Conservation (phyloP, 1,140 invertebrate genomes). For the Anoplolepis gracilipes region DNA sequence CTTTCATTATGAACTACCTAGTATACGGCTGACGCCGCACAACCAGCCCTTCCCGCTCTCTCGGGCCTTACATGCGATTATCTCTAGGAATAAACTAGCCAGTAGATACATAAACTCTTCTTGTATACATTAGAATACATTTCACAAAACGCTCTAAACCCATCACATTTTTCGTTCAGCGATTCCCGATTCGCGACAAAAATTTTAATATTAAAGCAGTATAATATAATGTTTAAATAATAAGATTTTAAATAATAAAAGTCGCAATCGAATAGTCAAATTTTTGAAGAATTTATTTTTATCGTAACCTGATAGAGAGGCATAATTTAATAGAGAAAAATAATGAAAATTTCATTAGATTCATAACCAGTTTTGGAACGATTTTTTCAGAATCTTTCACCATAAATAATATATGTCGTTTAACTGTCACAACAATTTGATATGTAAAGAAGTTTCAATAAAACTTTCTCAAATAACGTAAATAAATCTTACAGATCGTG, state of each 20-base stretch:
- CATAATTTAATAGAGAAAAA: no score
- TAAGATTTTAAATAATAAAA: neutral
- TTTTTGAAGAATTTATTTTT: neutral
- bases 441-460: no score
- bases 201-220: neutral
- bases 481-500: neutral
- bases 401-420: no score
- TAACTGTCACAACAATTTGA: no score
- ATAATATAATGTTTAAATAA: neutral
- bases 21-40: conserved; percentile 56
- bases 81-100: conserved; percentile 49
- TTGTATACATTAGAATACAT: conserved; percentile 31
- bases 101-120: conserved; percentile 47
- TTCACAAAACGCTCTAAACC: neutral
- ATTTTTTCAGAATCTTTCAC: no score
- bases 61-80: conserved; percentile 50
- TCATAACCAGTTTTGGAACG: no score
- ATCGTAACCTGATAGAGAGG: neutral
- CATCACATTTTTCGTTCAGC: conserved; percentile 6
- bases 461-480: neutral
- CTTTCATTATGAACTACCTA: conserved; percentile 80
- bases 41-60: conserved; percentile 20
- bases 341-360: no score
- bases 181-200: neutral
- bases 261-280: neutral